A percentile compares a stretch with the other conserved stretches of the same genome.
Conservation (phyloP, 2,797 vertebrate species). For the Ara ararauna region DNA sequence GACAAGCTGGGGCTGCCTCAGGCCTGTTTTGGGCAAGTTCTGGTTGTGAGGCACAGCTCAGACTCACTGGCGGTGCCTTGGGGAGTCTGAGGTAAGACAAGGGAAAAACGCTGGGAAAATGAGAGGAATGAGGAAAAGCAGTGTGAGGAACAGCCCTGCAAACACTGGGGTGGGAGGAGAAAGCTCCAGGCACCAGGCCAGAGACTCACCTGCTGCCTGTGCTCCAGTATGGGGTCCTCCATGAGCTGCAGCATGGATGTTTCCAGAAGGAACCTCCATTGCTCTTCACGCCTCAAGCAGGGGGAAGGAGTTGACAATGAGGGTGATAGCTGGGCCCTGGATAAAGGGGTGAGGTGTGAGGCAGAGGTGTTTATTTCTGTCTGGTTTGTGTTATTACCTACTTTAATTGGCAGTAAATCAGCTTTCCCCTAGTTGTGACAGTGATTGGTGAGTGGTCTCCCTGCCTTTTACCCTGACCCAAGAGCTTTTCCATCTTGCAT, state of each 20-base stretch:
- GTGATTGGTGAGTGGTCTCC: neutral
- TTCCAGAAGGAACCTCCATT: neutral
- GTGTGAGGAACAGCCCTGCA: neutral
- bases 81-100: neutral
- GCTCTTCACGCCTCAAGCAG: too few relatives aligned
- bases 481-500: neutral
- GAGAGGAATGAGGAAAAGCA: neutral
- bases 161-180: neutral
- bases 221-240: neutral
- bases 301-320: neutral
- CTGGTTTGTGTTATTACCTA: neutral
- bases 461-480: neutral
- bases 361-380: neutral
- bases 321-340: neutral
- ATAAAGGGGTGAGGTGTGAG: neutral
- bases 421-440: neutral
- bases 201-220: neutral
- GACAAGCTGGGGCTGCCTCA: neutral
- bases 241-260: rapidly evolving
- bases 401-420: neutral
- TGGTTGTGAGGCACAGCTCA: neutral
- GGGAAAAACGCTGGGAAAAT: neutral
- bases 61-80: rapidly evolving
- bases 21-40: neutral
- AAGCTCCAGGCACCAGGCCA: neutral